These are phyloP conservation scores for Murina feae DNA, from an alignment of 2,113 vertebrate species.

Conservation along the genomic window DNA sequence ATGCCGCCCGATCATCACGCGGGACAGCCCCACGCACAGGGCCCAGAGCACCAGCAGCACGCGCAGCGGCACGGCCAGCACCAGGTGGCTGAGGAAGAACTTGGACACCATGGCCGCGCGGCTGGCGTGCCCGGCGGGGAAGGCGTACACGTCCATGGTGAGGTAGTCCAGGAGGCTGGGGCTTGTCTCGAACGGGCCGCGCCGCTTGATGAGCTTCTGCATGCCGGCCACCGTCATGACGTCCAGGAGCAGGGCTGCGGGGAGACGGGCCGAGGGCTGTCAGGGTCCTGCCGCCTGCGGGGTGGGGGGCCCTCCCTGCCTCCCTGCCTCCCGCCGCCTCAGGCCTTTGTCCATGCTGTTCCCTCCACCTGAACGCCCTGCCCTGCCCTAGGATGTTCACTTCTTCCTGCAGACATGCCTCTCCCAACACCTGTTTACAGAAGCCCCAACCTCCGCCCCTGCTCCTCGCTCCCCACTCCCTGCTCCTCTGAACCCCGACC, in stretches of 20 bases:
- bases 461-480: no score
- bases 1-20: slow-evolving; percentile 92
- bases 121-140: slow-evolving; percentile 94
- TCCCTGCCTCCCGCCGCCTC: no score
- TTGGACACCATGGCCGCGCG: slow-evolving; percentile 94
- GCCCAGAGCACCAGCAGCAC: slow-evolving; percentile 96
- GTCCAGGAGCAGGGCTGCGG: slow-evolving; percentile 90
- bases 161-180: slow-evolving; percentile 91
- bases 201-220: slow-evolving; percentile 93
- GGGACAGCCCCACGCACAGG: slow-evolving; percentile 90
- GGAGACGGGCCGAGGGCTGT: neutral
- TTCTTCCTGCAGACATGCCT: neutral
- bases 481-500: no score
- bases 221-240: slow-evolving; percentile 91
- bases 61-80: slow-evolving; percentile 93
- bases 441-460: no score
- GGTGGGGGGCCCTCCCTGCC: no score
- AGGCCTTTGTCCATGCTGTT: neutral
- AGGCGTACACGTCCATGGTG: slow-evolving; percentile 94
- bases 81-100: slow-evolving; percentile 96
- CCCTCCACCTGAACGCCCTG: fast-evolving
- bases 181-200: slow-evolving; percentile 89
- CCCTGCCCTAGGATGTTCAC: no score
- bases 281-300: fast-evolving
- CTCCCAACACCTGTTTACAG: neutral